Evolutionary conservation across 2,888 invertebrate species (phyloP).

Genomic region (Eretmocerus hayati): DNA sequence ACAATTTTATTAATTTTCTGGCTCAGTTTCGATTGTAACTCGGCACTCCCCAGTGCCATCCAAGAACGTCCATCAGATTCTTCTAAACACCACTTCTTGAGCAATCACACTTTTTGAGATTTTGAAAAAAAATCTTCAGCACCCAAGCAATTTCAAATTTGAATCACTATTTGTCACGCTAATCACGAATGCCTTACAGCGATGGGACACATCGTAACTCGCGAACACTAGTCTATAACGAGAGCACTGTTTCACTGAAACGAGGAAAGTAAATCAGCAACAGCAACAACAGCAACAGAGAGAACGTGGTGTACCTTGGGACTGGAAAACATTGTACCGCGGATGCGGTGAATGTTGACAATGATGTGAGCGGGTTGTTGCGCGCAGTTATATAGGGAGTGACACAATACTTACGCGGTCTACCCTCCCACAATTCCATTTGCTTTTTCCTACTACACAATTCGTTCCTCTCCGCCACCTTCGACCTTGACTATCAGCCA

Average conservation of each 20-base stretch:
- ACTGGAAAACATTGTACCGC: constrained; percentile 46
- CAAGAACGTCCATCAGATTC: too few species aligned
- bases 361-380: constrained; percentile 40
- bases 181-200: too few species aligned
- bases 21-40: too few species aligned
- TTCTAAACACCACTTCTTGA: too few species aligned
- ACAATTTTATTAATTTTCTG: too few species aligned
- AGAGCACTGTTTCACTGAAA: constrained; percentile 27
- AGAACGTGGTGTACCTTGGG: constrained; percentile 38
- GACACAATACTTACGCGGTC: constrained; percentile 35
- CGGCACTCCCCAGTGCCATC: too few species aligned
- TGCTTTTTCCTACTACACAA: background rate
- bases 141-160: too few species aligned
- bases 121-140: too few species aligned
- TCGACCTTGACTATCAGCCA: constrained; percentile 39
- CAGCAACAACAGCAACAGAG: constrained; percentile 11
- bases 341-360: constrained; percentile 46
- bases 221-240: constrained; percentile 1
- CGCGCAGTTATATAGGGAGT: constrained; percentile 44
- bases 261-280: constrained; percentile 11
- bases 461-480: constrained; percentile 1
- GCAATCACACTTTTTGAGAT: too few species aligned
- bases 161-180: too few species aligned
- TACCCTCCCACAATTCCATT: constrained; percentile 4
- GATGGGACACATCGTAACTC: too few species aligned